Percentiles rank a stretch among this genome's conserved stretches.
Conservation (phyloP, 2,797 vertebrate species). For the Florisuga fusca region DNA sequence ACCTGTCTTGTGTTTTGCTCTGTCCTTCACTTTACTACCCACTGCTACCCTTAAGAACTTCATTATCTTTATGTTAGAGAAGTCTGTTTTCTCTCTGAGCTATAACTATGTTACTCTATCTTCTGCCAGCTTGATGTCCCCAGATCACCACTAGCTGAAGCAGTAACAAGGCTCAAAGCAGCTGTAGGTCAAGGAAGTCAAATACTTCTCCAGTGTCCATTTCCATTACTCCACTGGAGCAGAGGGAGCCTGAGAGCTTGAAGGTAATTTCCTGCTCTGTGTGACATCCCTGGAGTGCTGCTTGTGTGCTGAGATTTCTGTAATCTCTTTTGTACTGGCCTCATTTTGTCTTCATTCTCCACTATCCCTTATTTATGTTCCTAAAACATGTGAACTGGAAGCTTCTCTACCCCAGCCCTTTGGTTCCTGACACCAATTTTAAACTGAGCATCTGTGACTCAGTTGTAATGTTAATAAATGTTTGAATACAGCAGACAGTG, state of each 20-base stretch:
- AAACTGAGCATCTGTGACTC: background rate
- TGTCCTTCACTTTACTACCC: background rate
- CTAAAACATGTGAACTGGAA: background rate
- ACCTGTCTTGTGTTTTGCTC: background rate
- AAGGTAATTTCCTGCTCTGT: background rate
- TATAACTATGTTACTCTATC: background rate
- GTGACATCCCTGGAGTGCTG: background rate
- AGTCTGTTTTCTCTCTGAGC: background rate
- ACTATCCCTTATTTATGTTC: background rate
- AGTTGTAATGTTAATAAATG: conserved; percentile 4
- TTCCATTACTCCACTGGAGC: background rate
- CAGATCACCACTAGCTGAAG: background rate
- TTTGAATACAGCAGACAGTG: background rate
- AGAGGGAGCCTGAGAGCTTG: background rate
- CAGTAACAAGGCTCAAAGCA: background rate
- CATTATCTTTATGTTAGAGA: background rate
- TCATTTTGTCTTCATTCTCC: background rate
- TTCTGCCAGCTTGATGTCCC: background rate
- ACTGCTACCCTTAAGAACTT: background rate
- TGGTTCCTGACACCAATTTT: background rate
- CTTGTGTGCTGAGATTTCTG: background rate
- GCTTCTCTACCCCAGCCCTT: background rate
- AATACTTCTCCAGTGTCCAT: background rate
- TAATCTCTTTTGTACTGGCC: background rate
- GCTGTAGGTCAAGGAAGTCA: background rate